Percentiles rank a stretch among this genome's conserved stretches.
These are phyloP conservation scores for Drosophila atripex DNA, from an alignment of 2,888 invertebrate genomes.

Conservation along the genomic window DNA sequence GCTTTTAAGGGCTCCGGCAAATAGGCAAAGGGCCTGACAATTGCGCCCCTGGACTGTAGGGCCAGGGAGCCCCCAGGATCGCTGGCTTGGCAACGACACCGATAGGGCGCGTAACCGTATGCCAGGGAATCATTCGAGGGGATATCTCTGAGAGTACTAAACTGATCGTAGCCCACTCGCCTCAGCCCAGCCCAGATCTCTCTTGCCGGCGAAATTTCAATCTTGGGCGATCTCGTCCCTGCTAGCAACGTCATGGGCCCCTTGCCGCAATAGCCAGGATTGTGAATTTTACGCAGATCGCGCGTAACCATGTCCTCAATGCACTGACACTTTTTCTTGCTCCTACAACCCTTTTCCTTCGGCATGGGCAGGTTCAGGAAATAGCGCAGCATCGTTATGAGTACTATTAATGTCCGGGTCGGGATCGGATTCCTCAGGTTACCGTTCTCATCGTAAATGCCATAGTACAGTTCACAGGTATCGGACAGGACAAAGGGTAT, in stretches of 20 bases:
- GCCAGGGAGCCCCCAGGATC: background rate
- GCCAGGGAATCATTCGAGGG: constrained; percentile 15
- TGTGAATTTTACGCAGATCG: constrained; percentile 6
- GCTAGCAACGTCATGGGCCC: background rate
- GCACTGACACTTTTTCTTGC: background rate
- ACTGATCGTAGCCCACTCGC: constrained; percentile 13
- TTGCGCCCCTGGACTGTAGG: background rate
- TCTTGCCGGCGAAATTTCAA: background rate
- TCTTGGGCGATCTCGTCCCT: background rate
- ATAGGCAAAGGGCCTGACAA: background rate
- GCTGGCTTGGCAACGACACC: constrained; percentile 17
- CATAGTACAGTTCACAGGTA: constrained; percentile 47
- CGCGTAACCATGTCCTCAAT: no score
- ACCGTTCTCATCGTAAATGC: constrained; percentile 47
- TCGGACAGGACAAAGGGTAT: constrained; percentile 47
- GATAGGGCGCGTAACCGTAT: constrained; percentile 10
- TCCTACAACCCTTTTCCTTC: background rate
- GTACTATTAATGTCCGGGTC: constrained; percentile 33
- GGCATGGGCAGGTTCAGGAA: constrained; percentile 30
- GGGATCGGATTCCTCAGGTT: constrained; percentile 45
- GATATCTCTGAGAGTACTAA: background rate
- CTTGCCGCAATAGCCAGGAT: constrained; percentile 19
- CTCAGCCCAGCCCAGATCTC: constrained; percentile 6
- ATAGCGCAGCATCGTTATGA: constrained; percentile 39
- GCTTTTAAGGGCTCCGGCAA: background rate